Base-by-base conservation (phyloP, 2,888 invertebrate genomes). In the Ditula angustiorana region DNA sequence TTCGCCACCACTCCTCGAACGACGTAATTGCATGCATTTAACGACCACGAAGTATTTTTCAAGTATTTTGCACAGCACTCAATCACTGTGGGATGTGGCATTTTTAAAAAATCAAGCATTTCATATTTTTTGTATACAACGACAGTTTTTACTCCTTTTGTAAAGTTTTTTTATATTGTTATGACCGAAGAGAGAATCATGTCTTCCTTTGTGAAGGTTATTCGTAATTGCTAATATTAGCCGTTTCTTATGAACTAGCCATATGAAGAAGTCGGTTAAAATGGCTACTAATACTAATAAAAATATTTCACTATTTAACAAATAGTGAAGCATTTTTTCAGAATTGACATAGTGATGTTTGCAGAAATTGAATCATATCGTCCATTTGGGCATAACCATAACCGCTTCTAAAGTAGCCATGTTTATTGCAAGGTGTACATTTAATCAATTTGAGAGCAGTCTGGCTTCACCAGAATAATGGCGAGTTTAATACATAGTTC, bases 191-290 rank as follows among this genome's bases (percentile, higher is more conserved):
- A 63, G 50, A 63, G 41, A 63, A 57, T 49, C 47, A 41, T 26
- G 63, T 63, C 63, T 63, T 63, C 63, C 63, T 23, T 11, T 11
- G 30, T 16, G 49, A 28, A 41, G 30, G 2, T 41, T n/a, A 23
- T 13, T 33, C 2, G 49, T 23, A 24, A 30, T 50, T 23, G 23
- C 19, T 57, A 47, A 41, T 16, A 44, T 16, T 46, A 35, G 35
- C 26, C n/a, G 19, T 11, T 19, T 35, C 21, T 58, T 55, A 28
- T 55, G 24, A 46, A 46, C n/a, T 55, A 55, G 61, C 26, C 55
- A 37, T 16, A 28, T 33, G n/a, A 11, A 30, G 16, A 5, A n/a
- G n/a, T n/a, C n/a, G n/a, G n/a, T n/a, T n/a, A n/a, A n/a, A n/a
- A n/a, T n/a, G n/a, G n/a, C n/a, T n/a, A n/a, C n/a, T n/a, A n/a